These are phyloP conservation scores for Strongylocentrotus purpuratus DNA, from an alignment of 35 echinoderm and acorn worm genomes.

Conservation along the genomic window DNA sequence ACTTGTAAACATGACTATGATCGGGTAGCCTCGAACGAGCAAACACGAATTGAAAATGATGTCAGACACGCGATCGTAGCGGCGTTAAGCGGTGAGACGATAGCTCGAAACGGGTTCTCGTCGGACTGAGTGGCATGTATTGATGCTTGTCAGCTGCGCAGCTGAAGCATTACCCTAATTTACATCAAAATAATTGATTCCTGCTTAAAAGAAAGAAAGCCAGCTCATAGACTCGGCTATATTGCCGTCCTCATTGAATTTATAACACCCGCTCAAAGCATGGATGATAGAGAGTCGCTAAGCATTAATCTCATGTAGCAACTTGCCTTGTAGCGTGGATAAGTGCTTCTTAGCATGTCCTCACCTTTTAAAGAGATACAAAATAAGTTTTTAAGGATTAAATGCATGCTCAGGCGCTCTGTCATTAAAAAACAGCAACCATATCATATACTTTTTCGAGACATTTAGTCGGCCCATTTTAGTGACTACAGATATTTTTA, in stretches of 20 bases:
- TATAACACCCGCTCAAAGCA: not conserved
- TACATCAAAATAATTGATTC: constrained; percentile 47
- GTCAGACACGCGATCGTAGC: constrained; percentile 26
- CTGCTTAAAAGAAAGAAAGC: not conserved
- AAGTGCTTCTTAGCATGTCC: not conserved
- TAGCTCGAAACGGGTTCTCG: not conserved
- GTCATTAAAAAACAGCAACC: too few species aligned
- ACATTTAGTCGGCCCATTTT: too few species aligned
- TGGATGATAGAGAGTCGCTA: not conserved
- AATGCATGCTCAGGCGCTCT: not conserved
- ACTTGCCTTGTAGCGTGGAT: constrained; percentile 2
- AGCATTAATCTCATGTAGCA: not conserved
- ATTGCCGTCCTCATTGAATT: not conserved
- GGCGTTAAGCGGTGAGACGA: constrained; percentile 20
- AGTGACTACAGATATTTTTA: too few species aligned
- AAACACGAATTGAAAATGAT: constrained; percentile 43
- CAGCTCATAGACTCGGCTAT: not conserved
- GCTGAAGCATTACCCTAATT: constrained; percentile 43
- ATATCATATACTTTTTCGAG: too few species aligned
- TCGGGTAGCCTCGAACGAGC: constrained; percentile 38
- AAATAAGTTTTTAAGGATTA: not conserved
- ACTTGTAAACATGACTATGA: constrained; percentile 32
- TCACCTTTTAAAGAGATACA: not conserved
- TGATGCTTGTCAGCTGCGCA: constrained; percentile 35
- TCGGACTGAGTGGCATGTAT: constrained; percentile 37